Percentiles rank a stretch among this genome's conserved stretches.
These are phyloP conservation scores for Cynopterus sphinx DNA, from an alignment of 2,797 vertebrate species.

Conservation along the genomic window DNA sequence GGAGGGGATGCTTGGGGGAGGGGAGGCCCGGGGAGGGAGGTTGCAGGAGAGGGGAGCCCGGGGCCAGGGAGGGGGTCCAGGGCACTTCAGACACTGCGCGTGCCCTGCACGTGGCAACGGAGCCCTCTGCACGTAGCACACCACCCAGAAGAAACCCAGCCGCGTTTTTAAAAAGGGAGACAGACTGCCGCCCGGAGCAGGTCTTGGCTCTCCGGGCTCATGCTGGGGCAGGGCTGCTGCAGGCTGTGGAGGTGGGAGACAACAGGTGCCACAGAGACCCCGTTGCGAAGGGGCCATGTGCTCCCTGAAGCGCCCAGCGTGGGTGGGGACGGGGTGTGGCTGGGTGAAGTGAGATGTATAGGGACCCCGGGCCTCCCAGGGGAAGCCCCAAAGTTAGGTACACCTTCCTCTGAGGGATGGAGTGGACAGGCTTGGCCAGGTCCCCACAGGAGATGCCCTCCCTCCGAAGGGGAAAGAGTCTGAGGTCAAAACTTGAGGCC, in stretches of 20 bases:
- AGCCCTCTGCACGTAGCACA: no score
- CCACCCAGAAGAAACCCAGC: no score
- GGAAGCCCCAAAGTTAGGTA: not conserved
- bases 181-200: not conserved
- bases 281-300: not conserved
- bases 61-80: no score
- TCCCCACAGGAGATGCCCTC: not conserved
- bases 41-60: no score
- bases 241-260: not conserved
- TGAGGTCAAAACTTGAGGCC: not conserved
- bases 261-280: not conserved
- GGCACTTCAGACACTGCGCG: no score
- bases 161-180: not conserved
- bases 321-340: accelerated
- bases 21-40: no score
- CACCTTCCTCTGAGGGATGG: not conserved
- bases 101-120: no score
- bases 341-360: not conserved
- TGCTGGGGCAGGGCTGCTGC: not conserved
- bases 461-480: not conserved
- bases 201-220: not conserved
- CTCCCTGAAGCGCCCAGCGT: not conserved
- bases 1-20: no score
- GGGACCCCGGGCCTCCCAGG: not conserved
- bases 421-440: not conserved